A percentile compares a stretch with the other conserved stretches of the same genome.
phyloP scores from a whole-genome alignment of 2,797 vertebrate genomes.

The Coreius guichenoti region DNA sequence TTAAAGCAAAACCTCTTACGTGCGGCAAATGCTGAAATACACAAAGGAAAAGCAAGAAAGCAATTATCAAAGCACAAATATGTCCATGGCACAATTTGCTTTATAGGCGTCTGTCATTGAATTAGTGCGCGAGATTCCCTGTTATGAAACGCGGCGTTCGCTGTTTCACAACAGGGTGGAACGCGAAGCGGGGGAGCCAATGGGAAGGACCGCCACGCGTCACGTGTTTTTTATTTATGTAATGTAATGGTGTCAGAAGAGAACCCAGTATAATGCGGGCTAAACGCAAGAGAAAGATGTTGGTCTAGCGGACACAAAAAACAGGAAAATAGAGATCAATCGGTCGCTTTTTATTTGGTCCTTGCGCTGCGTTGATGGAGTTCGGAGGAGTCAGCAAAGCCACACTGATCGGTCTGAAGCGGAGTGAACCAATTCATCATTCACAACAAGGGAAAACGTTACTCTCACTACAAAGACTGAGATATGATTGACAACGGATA shows the following conservation, averaged over 20 bases:
- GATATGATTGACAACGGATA: conserved; percentile 52
- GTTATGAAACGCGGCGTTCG: conserved; percentile 79
- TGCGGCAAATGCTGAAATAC: not conserved
- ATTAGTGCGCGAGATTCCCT: conserved; percentile 44
- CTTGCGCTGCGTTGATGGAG: conserved; percentile 41
- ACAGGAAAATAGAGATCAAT: not conserved
- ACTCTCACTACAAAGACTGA: conserved; percentile 60
- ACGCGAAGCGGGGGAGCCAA: conserved; percentile 71
- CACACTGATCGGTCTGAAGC: conserved; percentile 41
- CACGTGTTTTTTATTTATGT: conserved; percentile 84
- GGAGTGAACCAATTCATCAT: conserved; percentile 50
- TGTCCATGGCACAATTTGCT: not conserved
- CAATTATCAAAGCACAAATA: not conserved
- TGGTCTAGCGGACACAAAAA: not conserved
- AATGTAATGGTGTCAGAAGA: conserved; percentile 75
- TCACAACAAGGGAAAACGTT: conserved; percentile 52
- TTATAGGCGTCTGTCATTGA: not conserved
- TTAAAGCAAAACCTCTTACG: not conserved
- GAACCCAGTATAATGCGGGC: conserved; percentile 53
- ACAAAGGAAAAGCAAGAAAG: not conserved
- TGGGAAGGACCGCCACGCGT: conserved; percentile 60
- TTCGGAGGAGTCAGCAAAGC: conserved; percentile 39
- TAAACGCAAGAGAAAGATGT: not conserved
- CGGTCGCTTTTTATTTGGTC: not conserved
- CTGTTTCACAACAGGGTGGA: conserved; percentile 84